Evolutionary conservation across 2,797 vertebrate species (phyloP), one percentile per base, ranked within the genome.

Genomic region (Rhinophrynus dorsalis): DNA sequence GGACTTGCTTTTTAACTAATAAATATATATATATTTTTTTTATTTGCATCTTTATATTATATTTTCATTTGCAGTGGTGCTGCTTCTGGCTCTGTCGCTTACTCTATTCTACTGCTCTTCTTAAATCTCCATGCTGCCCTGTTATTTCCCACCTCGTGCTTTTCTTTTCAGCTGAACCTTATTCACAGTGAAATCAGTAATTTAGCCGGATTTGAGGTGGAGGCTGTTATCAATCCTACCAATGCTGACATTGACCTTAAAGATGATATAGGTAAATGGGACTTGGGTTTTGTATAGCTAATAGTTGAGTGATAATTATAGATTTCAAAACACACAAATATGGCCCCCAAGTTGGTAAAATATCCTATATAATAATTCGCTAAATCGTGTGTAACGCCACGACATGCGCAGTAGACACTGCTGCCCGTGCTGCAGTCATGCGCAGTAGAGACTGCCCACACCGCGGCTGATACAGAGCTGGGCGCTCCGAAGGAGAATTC

Each of bases 161-260:
- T 92, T 89, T 92, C 90, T 90, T 91, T 85, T 87, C 95, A 98
- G 96, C 94, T 99, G 89, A 97, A 97, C 92, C 96, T 99, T 83
- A 97, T 98, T 92, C 96, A 98, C 94, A 98, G 96, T 89, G 95
- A 98, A 92, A 95, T 98, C 94, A 96, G 92, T 93, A 97, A 98
- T 95, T 95, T 98, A 95, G 96, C 96, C 90, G 94, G 94, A 92
- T 98, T 98, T 92, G 96, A 97, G 89, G 95, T 98, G 94, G 96
- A 99, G 90, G 96, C 96, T 91, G 94, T 98, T 90, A 96, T 98
- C 94, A 97, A 97, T 92, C 96, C 96, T 81, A 98, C 94, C 92
- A 98, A 94, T 92, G 95, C 94, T 90, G 96, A 98, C 90, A 95
- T 98, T 93, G 95, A 98, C 88, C 96, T 98, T 92, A 98, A 97